phyloP scores from a whole-genome alignment of 2,888 invertebrate genomes.

The Philonicus albiceps region DNA sequence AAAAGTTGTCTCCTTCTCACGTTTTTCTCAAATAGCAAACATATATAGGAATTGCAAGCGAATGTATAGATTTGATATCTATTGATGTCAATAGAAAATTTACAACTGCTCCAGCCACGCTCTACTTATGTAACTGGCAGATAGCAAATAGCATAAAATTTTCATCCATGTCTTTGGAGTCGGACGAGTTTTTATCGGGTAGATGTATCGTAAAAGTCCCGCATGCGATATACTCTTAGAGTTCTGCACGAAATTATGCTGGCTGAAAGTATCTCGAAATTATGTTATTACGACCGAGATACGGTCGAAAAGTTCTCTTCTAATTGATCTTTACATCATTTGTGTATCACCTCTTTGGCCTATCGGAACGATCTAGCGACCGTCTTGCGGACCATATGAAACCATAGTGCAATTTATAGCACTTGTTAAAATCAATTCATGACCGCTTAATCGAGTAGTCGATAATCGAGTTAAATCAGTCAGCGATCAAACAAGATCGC shows the following conservation, averaged over 20 bases:
- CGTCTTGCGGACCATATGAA: not conserved
- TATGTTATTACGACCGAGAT: conserved; percentile 18
- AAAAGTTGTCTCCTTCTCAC: not conserved
- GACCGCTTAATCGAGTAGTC: conserved; percentile 20
- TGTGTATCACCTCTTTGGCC: not conserved
- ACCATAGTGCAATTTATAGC: conserved; percentile 24
- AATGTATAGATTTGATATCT: not conserved
- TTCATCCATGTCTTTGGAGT: not conserved
- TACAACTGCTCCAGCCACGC: not conserved
- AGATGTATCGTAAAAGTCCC: not conserved
- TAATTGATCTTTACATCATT: conserved; percentile 26
- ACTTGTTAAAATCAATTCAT: conserved; percentile 37
- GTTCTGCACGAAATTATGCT: conserved; percentile 10
- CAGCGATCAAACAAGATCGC: conserved; percentile 36
- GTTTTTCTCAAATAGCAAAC: not conserved
- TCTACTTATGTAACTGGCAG: not conserved
- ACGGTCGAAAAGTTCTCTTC: conserved; percentile 8
- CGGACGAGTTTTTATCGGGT: not conserved
- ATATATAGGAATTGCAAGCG: not conserved
- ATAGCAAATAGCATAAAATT: not conserved
- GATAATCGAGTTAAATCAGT: conserved; percentile 41
- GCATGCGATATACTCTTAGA: not conserved
- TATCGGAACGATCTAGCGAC: not conserved
- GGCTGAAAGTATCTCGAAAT: not conserved
- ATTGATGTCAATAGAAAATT: not conserved